Percentiles rank a stretch among this genome's conserved stretches.
Evolutionary conservation across 2,797 vertebrate species (phyloP).

Genomic region (Rhabdophis nuchalis): DNA sequence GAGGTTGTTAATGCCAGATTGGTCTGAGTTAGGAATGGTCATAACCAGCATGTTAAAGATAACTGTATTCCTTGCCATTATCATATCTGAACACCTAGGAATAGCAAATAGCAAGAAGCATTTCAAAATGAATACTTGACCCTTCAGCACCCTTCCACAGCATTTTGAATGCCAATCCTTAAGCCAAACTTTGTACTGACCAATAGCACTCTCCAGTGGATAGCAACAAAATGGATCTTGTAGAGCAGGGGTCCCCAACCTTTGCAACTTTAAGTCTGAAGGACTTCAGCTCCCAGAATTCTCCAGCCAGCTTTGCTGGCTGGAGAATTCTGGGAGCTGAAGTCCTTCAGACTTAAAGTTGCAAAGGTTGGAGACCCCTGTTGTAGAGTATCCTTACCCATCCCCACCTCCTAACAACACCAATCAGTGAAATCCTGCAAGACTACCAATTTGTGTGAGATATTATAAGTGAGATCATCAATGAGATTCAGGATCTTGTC

Average conservation of each 20-base stretch:
- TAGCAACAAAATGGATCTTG: neutral
- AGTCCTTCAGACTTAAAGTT: too few species aligned
- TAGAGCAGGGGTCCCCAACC: too few species aligned
- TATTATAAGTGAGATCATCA: neutral
- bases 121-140: neutral
- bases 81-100: neutral
- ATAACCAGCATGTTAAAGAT: neutral
- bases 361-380: too few species aligned
- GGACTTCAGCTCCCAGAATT: too few species aligned
- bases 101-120: neutral
- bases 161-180: neutral
- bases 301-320: too few species aligned
- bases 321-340: too few species aligned
- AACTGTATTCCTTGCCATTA: neutral
- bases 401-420: neutral
- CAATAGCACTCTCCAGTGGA: neutral
- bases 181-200: neutral
- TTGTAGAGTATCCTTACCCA: neutral
- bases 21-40: neutral
- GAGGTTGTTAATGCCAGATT: neutral
- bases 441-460: neutral
- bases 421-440: neutral
- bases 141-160: neutral
- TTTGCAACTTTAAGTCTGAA: too few species aligned
- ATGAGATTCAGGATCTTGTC: neutral